These are phyloP conservation scores for Lasioglossum villosulum DNA, from an alignment of 2,888 invertebrate species.

Conservation along the genomic window DNA sequence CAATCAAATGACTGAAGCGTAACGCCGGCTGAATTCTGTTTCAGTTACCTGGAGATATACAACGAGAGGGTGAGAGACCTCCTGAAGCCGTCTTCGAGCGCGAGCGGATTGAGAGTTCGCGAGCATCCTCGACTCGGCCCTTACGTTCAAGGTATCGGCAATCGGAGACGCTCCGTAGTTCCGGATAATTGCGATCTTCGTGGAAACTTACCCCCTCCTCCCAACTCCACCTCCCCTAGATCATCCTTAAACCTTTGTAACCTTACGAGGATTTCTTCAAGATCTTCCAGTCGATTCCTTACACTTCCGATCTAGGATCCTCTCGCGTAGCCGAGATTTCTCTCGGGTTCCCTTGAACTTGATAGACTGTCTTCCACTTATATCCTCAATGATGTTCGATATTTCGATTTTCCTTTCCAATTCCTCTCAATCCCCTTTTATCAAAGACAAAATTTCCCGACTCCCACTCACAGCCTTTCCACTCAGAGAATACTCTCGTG, in stretches of 20 bases:
- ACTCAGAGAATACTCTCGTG: background rate
- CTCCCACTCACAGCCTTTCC: background rate
- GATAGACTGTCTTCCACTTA: background rate
- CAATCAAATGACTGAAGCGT: constrained; percentile 27
- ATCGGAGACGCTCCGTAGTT: constrained; percentile 24
- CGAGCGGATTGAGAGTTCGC: constrained; percentile 88
- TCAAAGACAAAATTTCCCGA: background rate
- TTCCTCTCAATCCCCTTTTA: background rate
- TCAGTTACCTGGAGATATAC: constrained; percentile 86
- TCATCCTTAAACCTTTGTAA: background rate
- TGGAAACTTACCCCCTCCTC: background rate
- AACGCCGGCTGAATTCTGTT: constrained; percentile 53
- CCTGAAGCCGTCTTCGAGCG: constrained; percentile 83
- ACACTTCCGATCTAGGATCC: background rate
- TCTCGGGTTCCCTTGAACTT: background rate
- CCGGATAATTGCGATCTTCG: constrained; percentile 28
- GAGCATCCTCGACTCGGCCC: constrained; percentile 92
- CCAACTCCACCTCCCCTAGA: background rate
- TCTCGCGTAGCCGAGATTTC: background rate
- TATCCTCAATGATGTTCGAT: background rate
- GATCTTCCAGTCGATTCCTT: constrained; percentile 9
- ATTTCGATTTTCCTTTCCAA: constrained; percentile 8
- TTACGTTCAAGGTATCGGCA: constrained; percentile 90
- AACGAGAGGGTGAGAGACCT: constrained; percentile 90
- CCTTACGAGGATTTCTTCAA: constrained; percentile 1